Base-by-base conservation (phyloP, 2,888 invertebrate genomes). In the Galerucella calmariensis region DNA sequence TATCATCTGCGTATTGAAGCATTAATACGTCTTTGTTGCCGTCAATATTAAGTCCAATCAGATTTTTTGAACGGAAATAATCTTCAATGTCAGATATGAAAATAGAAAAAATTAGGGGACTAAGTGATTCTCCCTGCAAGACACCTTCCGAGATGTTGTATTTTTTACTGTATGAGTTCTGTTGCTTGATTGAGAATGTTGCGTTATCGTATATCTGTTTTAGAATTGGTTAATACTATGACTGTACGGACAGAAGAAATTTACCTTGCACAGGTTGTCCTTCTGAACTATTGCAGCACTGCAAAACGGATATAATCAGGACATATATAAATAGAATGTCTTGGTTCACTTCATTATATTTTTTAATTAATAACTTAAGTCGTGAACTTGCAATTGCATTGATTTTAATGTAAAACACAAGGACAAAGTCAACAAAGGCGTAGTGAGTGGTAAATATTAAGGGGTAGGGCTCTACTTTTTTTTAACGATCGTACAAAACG, bases 331-430 rank as follows among this genome's bases (percentile, higher is more conserved):
- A 56, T 10, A 56, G 12, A 58, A 20, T 58, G 20, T 58, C n/a
- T 11, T 24, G 3, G 20, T 58, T 16, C 16, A 58, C 58, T 58
- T 35, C 41, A 62, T 62, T 62, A 41, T 62, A 35, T 14, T 35
- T 6, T 62, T 27, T n/a, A 35, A 62, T 35, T n/a, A 62, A 41
- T n/a, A 41, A 61, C 20, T 35, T 62, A 35, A 48, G 48, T 48
- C 48, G 12, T 62, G 62, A 35, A 35, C 16, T 62, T n/a, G 35
- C 35, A 35, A n/a, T 35, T 62, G 62, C 14, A 62, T 62, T 35
- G 14, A 41, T n/a, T 41, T 62, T 62, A 41, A 62, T 62, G n/a
- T 41, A n/a, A 61, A 61, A 41, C 9, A 35, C 59, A 12, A 59
- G 27, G 20, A 62, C 10, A 20, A 0, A 10, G 9, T 62, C 35